These are phyloP conservation scores for Peucedramus taeniatus DNA, from an alignment of 2,113 vertebrate genomes.

Conservation along the genomic window DNA sequence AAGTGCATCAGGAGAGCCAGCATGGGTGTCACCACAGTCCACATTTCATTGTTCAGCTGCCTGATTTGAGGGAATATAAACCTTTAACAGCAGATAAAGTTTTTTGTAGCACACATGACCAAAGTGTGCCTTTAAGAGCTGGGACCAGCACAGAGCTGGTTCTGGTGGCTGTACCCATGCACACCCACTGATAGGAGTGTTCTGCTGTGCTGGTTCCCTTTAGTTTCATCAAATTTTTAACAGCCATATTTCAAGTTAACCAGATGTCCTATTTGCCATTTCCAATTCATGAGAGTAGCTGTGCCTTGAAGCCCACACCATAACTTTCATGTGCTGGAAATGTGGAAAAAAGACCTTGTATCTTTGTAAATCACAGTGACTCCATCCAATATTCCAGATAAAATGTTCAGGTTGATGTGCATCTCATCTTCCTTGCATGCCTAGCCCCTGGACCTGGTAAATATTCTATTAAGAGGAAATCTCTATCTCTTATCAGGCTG, in stretches of 20 bases:
- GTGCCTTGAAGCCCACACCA: not conserved
- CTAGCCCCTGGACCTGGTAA: not conserved
- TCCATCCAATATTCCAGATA: not conserved
- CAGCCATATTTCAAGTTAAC: not conserved
- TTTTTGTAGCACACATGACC: not conserved
- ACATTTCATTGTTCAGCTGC: not conserved
- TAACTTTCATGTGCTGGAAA: not conserved
- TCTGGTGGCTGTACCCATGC: not conserved
- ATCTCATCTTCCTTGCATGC: not conserved
- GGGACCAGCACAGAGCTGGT: not conserved
- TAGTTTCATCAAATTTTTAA: not conserved
- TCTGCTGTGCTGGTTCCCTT: not conserved
- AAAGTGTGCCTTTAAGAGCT: not conserved
- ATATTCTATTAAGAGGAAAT: constrained; percentile 17
- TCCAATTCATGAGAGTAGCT: not conserved
- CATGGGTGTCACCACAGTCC: not conserved
- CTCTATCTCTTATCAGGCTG: not conserved
- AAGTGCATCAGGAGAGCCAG: not conserved
- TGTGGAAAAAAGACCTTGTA: not conserved
- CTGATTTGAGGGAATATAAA: not conserved
- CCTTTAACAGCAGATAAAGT: not conserved
- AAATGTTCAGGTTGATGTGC: not conserved
- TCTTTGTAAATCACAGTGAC: not conserved
- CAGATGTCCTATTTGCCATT: not conserved
- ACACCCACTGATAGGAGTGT: not conserved